Percentiles rank a stretch among this genome's conserved stretches.
These are phyloP conservation scores for Micronisus gabar DNA, from an alignment of 2,113 vertebrate genomes.

Conservation along the genomic window DNA sequence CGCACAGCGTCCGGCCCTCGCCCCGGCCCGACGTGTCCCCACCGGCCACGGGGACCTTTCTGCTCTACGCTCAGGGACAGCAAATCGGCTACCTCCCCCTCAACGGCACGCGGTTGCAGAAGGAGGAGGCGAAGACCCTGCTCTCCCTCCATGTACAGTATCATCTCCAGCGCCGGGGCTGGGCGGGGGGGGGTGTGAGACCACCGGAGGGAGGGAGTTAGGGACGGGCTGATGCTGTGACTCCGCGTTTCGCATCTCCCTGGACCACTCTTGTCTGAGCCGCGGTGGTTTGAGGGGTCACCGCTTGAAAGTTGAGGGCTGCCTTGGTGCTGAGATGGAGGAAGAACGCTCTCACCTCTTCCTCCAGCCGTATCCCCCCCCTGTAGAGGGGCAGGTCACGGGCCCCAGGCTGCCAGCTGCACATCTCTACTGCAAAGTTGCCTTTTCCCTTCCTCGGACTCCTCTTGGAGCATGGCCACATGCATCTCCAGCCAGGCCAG, in stretches of 20 bases:
- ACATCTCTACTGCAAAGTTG: too few relatives aligned
- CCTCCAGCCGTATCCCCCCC: too few relatives aligned
- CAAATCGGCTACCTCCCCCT: constrained; percentile 91
- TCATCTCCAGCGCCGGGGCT: accelerated
- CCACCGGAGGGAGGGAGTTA: accelerated
- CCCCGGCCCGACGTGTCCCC: constrained; percentile 84
- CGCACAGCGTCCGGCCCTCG: constrained; percentile 74
- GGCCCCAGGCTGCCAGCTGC: too few relatives aligned
- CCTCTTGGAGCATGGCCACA: too few relatives aligned
- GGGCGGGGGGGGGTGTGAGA: not conserved
- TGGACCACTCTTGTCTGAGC: not conserved
- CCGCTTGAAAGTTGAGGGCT: too few relatives aligned
- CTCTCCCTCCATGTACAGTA: constrained; percentile 87
- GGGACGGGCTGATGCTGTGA: not conserved
- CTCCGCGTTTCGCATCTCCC: not conserved
- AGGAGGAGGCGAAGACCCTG: constrained; percentile 80
- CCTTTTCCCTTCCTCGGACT: too few relatives aligned
- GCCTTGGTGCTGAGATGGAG: too few relatives aligned
- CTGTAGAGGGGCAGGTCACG: too few relatives aligned
- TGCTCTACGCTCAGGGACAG: constrained; percentile 95
- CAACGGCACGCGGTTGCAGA: constrained; percentile 84
- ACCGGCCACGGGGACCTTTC: constrained; percentile 76
- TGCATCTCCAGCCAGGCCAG: too few relatives aligned
- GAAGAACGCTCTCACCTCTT: too few relatives aligned
- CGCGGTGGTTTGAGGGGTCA: too few relatives aligned